Base-by-base conservation (phyloP, 2,113 vertebrate species). In the Gambusia holbrooki region DNA sequence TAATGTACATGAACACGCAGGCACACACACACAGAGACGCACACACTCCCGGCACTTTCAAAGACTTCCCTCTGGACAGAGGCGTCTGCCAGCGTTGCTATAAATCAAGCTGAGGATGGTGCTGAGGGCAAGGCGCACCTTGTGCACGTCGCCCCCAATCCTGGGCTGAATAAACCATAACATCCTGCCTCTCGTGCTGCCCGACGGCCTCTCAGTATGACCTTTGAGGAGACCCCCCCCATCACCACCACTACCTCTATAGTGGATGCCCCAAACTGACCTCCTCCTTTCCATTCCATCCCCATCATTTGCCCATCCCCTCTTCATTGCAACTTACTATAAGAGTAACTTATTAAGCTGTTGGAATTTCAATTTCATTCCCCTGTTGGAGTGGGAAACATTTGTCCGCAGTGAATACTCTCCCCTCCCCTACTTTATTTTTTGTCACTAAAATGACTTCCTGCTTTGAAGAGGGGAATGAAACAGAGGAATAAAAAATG, bases 111-210 rank as follows among this genome's bases (percentile, higher is more conserved):
- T 67, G 90, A 90, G 77, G 90, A 91, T 94, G 94, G 88, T 83
- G 93, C 92, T 93, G 92, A 95, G 95, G 94, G 93, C 94, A 95
- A 93, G 88, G 92, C 90, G 93, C 94, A 96, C 95, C 94, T 97
- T 96, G 95, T 96, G 93, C 90, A 93, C 92, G 91, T 88, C 84
- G 88, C 93, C 93, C 91, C 93, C 93, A 93, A 89, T 94, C 89
- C 88, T 93, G 93, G 87, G 88, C 94, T 95, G 94, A 96, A 95
- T 94, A 95, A 96, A 95, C 96, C 94, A 95, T 95, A 96, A 93
- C 95, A 96, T 96, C 95, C 95, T 96, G 94, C 94, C 95, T 94
- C 90, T 91, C 90, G 86, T 93, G 92, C 94, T 90, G 87, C 95
- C 93, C 73, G 82, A 64, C 64, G 90, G 84, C 91, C 91, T 88